Conservation (phyloP, 2,113 vertebrate genomes). For the Brachyhypopomus occidentalis region DNA sequence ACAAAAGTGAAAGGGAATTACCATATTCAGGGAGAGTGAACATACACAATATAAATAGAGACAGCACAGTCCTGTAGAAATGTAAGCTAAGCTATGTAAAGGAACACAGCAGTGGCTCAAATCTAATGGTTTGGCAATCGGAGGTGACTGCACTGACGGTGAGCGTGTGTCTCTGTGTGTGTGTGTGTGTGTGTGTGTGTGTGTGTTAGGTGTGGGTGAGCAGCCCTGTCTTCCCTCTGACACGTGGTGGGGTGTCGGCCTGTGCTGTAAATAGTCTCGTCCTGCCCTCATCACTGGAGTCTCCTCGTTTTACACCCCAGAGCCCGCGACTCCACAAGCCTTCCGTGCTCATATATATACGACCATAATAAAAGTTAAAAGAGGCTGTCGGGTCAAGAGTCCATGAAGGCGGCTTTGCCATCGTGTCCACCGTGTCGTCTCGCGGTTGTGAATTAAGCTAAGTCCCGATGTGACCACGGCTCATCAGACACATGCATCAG, state of each 20-base stretch:
- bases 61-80: too few relatives aligned
- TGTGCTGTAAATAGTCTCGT: conserved; percentile 66
- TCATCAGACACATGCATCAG: conserved; percentile 31
- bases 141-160: background rate
- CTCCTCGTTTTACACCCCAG: conserved; percentile 68
- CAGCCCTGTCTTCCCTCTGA: background rate
- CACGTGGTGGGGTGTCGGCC: conserved; percentile 49
- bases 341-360: conserved; percentile 59
- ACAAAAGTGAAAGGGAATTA: background rate
- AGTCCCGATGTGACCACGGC: conserved; percentile 47
- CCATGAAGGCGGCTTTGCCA: conserved; percentile 27
- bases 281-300: conserved; percentile 59
- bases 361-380: conserved; percentile 62
- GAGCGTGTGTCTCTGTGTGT: conserved; percentile 7
- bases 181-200: conserved; percentile 3
- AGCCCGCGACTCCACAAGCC: conserved; percentile 59
- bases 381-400: conserved; percentile 45
- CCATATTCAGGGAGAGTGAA: background rate
- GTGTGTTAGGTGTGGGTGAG: background rate
- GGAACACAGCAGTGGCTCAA: too few relatives aligned
- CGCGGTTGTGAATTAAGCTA: conserved; percentile 20
- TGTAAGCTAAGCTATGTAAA: too few relatives aligned
- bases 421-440: conserved; percentile 34
- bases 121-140: too few relatives aligned
- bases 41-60: too few relatives aligned